Evolutionary conservation across 2,888 invertebrate genomes (phyloP), one percentile per base, ranked within the genome.

Genomic region (Drosophila cognata): DNA sequence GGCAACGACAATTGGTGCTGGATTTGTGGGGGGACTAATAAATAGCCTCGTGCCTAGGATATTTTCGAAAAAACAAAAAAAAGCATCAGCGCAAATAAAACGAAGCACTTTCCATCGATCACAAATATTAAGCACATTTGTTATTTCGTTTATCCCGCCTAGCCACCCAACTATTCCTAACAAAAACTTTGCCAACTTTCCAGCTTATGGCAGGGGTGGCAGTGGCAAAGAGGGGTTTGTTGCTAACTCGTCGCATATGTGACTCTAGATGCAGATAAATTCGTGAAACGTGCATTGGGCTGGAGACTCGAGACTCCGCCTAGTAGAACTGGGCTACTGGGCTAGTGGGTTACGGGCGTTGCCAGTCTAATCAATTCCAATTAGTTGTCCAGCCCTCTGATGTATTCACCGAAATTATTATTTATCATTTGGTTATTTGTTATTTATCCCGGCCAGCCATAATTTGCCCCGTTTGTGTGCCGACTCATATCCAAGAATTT

Each of bases 381-480:
- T 92, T 93, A 93, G 92, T 83, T 84, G 89, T 82, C 89, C 81
- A 71, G 86, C 84, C 91, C 92, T 92, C 92, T 90, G 91, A 91
- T 92, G 92, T 91, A 92, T 92, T 92, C 91, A 87, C 81, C 87
- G 83, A 91, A 92, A 93, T 93, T 93, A 92, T 92, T 93, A 92
- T 92, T 92, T 92, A 92, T 92, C 92, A 92, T 92, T 92, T 90
- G 90, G 82, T 85, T 92, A 92, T 92, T 91, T 89, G 79, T 85
- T 89, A 88, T 85, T 90, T 91, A 90, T 90, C 81, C 76, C 68
- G 35, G 50, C 36, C 53, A 55, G 53, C 36, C 70, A 68, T 62
- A 71, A 69, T 71, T 75, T 53, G 69, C 61, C 21, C 33, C 64
- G 21, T 43, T 51, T 55, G n/a, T 68, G 31, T 29, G 55, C 46